Conservation (phyloP, 2,797 vertebrate genomes). For the Sebastes iracundus region DNA sequence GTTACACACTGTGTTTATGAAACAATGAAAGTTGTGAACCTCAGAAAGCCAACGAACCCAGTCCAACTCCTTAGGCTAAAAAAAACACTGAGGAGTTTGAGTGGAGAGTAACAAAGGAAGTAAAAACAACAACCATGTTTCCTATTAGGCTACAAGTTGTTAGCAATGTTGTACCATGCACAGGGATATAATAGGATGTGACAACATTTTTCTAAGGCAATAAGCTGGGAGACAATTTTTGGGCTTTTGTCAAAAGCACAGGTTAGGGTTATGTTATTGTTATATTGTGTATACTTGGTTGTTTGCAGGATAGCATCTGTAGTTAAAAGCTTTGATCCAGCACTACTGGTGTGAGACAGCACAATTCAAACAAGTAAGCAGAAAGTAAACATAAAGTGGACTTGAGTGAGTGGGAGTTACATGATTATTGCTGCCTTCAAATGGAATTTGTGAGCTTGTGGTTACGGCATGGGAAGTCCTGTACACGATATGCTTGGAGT, state of each 20-base stretch:
- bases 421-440: not conserved
- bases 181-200: not conserved
- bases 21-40: slow-evolving; percentile 22
- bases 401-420: not conserved
- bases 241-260: not conserved
- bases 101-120: not conserved
- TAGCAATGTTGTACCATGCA: not conserved
- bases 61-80: slow-evolving; percentile 16
- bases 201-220: not conserved
- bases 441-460: not conserved
- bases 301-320: not conserved
- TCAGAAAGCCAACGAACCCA: not conserved
- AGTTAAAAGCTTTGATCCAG: not conserved
- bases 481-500: not conserved
- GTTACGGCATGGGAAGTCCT: not conserved
- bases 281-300: not conserved
- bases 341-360: not conserved
- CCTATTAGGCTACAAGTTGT: not conserved
- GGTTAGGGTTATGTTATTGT: not conserved
- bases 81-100: not conserved
- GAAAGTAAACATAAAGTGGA: not conserved
- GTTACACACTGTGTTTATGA: slow-evolving; percentile 20
- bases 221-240: not conserved
- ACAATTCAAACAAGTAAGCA: not conserved
- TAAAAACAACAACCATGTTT: not conserved